These are phyloP conservation scores for Samia ricini DNA, from an alignment of 1,140 invertebrate species.

Conservation along the genomic window DNA sequence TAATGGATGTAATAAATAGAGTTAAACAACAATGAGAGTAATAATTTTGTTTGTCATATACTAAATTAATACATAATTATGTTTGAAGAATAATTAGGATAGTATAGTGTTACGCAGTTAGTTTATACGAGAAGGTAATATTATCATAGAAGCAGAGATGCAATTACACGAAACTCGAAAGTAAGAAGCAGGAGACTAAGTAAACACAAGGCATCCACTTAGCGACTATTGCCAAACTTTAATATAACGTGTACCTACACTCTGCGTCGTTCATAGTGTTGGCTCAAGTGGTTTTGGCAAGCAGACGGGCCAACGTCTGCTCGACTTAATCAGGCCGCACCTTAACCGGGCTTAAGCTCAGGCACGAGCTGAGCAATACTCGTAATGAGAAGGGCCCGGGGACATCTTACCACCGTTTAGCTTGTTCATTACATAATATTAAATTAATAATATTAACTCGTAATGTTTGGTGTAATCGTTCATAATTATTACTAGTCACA, in stretches of 20 bases:
- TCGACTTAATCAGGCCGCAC: constrained; percentile 57
- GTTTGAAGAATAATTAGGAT: not conserved
- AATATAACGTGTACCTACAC: constrained; percentile 43
- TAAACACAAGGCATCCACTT: constrained; percentile 37
- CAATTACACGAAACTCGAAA: constrained; percentile 27
- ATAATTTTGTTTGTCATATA: not conserved
- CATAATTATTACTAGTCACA: too few relatives aligned
- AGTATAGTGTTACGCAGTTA: not conserved
- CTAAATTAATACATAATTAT: not conserved
- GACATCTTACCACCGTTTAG: constrained; percentile 40
- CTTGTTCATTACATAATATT: constrained; percentile 7
- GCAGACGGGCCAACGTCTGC: constrained; percentile 47
- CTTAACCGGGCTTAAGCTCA: constrained; percentile 52
- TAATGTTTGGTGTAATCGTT: not conserved
- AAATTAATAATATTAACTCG: not conserved
- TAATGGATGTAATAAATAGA: not conserved
- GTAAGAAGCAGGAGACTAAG: constrained; percentile 26
- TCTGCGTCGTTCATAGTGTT: constrained; percentile 32
- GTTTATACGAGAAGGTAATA: not conserved
- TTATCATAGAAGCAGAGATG: constrained; percentile 9
- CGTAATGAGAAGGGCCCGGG: constrained; percentile 62
- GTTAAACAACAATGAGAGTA: not conserved
- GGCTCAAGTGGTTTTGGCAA: constrained; percentile 65
- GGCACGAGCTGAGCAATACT: constrained; percentile 43
- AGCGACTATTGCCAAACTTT: constrained; percentile 48